Evolutionary conservation across 2,797 vertebrate species (phyloP), one percentile per base, ranked within the genome.

Genomic region (Fistularia tabacaria): DNA sequence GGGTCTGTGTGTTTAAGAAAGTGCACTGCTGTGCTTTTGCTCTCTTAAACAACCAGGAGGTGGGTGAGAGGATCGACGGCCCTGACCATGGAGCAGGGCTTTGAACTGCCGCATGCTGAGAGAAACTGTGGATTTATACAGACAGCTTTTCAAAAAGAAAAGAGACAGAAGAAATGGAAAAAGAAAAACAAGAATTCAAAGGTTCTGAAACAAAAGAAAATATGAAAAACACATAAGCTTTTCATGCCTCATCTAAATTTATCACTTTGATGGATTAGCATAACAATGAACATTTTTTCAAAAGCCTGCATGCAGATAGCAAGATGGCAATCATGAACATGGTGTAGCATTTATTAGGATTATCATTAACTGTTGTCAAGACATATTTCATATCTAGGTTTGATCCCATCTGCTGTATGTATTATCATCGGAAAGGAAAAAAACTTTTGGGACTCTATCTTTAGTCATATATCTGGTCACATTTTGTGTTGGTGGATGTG

Each of bases 1-100:
- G 75, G 71, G 76, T 81, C 74, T 84, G 74, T 83, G 81, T 85
- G 77, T 84, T 88, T 85, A 84, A 77, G 79, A 82, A 83, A 84
- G 63, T 75, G 76, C 79, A 79, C 81, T 42, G 69, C 81, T 86
- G 79, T 76, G 82, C 82, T 83, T 83, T 83, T 81, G 79, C 82
- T 80, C 77, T 88, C 76, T 85, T 81, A 83, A 86, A 87, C 81
- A 87, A 84, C 73, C 76, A 56, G 79, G 85, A 84, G 81, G 77
- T 79, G 79, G 80, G 64, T 77, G 79, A 85, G 77, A 80, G 74
- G 79, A 86, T 81, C 73, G 70, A 71, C 68, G 43, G 74, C 65
- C 62, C 81, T 70, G 84, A 80, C 80, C 82, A 66, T 48, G n/a
- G 78, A 75, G 82, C 71, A 54, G 59, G 49, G 73, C 85, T 88